Conservation (phyloP, 2,113 vertebrate genomes). For the Microtus oregoni region DNA sequence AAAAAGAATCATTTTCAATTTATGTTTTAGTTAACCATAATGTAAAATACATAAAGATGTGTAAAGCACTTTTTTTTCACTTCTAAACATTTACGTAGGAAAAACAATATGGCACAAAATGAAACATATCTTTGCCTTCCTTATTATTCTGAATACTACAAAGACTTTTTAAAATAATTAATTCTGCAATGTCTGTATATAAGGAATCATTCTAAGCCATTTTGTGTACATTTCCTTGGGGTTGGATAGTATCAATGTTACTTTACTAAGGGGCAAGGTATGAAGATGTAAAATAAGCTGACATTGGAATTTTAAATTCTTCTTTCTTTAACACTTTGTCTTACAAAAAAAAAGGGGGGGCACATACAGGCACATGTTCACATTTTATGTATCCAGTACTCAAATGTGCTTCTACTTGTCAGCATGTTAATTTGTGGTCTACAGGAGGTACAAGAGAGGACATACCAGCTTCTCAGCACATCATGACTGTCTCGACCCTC, state of each 20-base stretch:
- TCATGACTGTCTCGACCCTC: fast-evolving
- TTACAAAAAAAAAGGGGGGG: conserved; percentile 44
- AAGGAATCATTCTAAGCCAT: background rate
- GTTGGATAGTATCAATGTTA: background rate
- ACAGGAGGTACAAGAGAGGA: background rate
- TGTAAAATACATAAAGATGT: background rate
- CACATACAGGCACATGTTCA: background rate
- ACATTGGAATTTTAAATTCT: background rate
- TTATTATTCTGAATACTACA: background rate
- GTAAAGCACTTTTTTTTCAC: background rate
- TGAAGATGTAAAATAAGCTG: background rate
- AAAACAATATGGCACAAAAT: background rate
- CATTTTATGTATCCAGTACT: background rate
- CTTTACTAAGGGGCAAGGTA: background rate
- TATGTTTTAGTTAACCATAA: background rate
- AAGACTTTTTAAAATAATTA: background rate
- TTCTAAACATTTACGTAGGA: background rate
- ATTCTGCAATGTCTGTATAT: background rate
- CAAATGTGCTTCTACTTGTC: background rate
- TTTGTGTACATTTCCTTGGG: background rate
- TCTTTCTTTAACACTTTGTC: background rate
- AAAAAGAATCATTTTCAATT: background rate
- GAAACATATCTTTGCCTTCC: background rate
- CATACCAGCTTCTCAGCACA: background rate
- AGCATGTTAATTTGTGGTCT: background rate